Evolutionary conservation across 2,113 vertebrate species (phyloP), one percentile per base, ranked within the genome.

Genomic region (Chaenocephalus aceratus): DNA sequence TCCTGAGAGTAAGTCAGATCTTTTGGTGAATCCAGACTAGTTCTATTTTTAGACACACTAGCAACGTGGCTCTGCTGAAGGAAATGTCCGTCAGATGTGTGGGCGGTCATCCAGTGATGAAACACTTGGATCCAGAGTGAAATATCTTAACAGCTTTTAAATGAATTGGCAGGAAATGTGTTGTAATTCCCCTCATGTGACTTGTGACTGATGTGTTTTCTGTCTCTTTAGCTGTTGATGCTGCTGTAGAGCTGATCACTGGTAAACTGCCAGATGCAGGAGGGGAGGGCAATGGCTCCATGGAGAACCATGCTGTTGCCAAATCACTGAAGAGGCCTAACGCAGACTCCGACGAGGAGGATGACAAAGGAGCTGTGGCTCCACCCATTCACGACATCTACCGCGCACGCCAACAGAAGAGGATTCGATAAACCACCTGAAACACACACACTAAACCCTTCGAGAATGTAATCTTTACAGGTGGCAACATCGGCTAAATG

Each of bases 301-400:
- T 98, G 89, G 98, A 99, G 85, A 98, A 97, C 58, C 98, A 97
- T 0, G 82, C 96, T 0, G 76, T 96, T 3, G 92, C 96, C 85
- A 99, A 99, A 93, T 89, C 97, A 36, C 95, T 97, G n/a, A 99
- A 99, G 91, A 97, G 98, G 94, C 94, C 98, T 70, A 98, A 98
- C 0, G 97, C 98, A 11, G 98, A 99, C 73, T 99, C 98, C 0
- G 98, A 99, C 0, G 98, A 99, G 2, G 98, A 99, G 0, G 98
- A 99, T 69, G 98, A 99, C 84, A 99, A 99, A 92, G 98, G 97
- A 26, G 96, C 97, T 0, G 95, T 98, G 7, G 98, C 98, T 21
- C 98, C 98, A 7, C 98, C 98, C 0, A 96, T 99, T 70, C 97
- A 99, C 1, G 98, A 99, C 94, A 99, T 99, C 88, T 99, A 99